Base-by-base conservation (phyloP, 2,113 vertebrate species). In the Geococcyx californianus region DNA sequence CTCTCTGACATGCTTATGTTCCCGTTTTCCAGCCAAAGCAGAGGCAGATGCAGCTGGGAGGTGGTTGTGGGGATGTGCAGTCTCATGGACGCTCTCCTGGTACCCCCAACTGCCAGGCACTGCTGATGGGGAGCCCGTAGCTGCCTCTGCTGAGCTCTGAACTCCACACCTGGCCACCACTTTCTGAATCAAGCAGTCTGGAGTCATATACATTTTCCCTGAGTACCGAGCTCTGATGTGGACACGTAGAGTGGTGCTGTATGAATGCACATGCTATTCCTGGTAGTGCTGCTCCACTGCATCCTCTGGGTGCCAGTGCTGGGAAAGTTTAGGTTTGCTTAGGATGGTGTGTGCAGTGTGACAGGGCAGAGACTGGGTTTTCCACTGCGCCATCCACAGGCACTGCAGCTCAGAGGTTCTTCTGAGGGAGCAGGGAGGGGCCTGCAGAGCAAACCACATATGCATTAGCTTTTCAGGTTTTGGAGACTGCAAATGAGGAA, bases 171-270 rank as follows among this genome's bases (percentile, higher is more conserved):
- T 33, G 56, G 52, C 23, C 58, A 42, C 31, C 0, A 1, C 29
- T 18, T 42, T 6, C 28, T n/a, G 34, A 64, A 40, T 36, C 9
- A 4, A 33, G 40, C 21, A 59, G 5, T 10, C 31, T n/a, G 56
- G 67, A 84, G 34, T 6, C 1, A 0, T 25, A 18, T 3, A 11
- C n/a, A 42, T 52, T 26, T n/a, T 54, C 36, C 24, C 0, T 1
- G 60, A 54, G 69, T 40, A 12, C 9, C 25, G 21, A 60, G 33
- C 28, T 59, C 45, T 31, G 34, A 47, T 26, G 24, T 1, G 4
- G 70, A 49, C 36, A 47, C 5, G 1, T 16, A 25, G 16, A 7
- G 4, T 49, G n/a, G 29, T 64, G 51, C 73, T 83, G 38, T 16
- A 14, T 56, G 49, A 33, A 42, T 5, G 5, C 51, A 36, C 10